Conservation (phyloP, 2,797 vertebrate genomes). For the Orestias chungarensis region DNA sequence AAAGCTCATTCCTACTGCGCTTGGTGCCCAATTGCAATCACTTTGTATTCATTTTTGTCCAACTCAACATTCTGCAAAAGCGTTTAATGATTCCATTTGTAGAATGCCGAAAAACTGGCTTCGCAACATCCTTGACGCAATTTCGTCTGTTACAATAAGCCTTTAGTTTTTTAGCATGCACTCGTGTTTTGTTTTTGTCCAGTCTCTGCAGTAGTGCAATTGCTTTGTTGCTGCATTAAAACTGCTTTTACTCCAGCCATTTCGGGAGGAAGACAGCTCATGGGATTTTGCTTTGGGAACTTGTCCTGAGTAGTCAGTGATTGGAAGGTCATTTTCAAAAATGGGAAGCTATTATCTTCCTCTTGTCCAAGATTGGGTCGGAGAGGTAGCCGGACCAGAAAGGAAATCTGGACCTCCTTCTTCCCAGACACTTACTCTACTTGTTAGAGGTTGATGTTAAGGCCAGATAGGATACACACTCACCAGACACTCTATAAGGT, state of each 20-base stretch:
- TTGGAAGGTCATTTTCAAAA: conserved; percentile 41
- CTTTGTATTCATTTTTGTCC: neutral
- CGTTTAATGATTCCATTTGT: neutral
- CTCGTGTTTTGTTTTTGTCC: neutral
- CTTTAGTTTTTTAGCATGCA: neutral
- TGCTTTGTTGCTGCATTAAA: neutral
- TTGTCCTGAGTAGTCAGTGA: conserved; percentile 25
- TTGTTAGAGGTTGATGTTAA: neutral
- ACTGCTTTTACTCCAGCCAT: conserved; percentile 9
- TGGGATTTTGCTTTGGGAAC: conserved; percentile 22
- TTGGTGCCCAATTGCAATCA: neutral
- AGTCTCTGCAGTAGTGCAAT: neutral
- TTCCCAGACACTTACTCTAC: neutral
- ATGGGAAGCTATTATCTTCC: conserved; percentile 15
- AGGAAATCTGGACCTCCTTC: neutral
- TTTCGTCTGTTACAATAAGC: neutral
- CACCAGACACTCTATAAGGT: neutral
- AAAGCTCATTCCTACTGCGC: neutral
- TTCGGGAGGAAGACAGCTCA: conserved; percentile 8
- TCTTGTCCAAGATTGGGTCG: neutral
- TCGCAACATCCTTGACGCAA: neutral
- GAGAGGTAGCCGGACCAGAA: neutral
- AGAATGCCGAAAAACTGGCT: neutral
- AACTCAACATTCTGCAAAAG: neutral
- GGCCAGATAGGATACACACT: neutral